Percentiles rank a stretch among this genome's conserved stretches.
Evolutionary conservation across 2,113 vertebrate genomes (phyloP).

Genomic region (Excalfactoria chinensis): DNA sequence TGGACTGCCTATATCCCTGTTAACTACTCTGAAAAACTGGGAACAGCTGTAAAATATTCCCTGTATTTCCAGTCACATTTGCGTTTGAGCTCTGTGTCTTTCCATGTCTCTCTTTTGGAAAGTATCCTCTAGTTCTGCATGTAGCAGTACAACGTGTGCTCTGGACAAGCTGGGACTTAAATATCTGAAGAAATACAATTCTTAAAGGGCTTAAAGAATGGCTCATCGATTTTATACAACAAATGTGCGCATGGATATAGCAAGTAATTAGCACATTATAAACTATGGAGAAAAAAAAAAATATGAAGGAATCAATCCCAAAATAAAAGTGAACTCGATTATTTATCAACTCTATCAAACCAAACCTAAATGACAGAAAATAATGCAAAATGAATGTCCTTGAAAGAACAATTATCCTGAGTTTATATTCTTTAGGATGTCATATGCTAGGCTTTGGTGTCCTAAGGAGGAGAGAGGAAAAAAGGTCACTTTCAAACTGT

Average conservation of each 20-base stretch:
- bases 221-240: background rate
- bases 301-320: background rate
- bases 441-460: background rate
- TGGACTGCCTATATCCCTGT: background rate
- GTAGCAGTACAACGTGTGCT: background rate
- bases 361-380: background rate
- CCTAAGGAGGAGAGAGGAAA: background rate
- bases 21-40: background rate
- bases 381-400: background rate
- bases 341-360: background rate
- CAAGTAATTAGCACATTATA: background rate
- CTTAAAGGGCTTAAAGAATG: background rate
- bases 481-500: constrained; percentile 34
- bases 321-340: background rate
- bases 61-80: background rate
- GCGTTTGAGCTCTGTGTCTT: background rate
- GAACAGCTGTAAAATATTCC: background rate
- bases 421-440: background rate
- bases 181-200: background rate
- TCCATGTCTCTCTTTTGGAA: background rate
- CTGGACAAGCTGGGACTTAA: background rate
- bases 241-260: background rate
- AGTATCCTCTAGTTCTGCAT: background rate
- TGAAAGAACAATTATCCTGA: background rate
- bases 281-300: background rate